A percentile compares a stretch with the other conserved stretches of the same genome.
These are phyloP conservation scores for Sinelater perroti DNA, from an alignment of 2,888 invertebrate species.

Conservation along the genomic window DNA sequence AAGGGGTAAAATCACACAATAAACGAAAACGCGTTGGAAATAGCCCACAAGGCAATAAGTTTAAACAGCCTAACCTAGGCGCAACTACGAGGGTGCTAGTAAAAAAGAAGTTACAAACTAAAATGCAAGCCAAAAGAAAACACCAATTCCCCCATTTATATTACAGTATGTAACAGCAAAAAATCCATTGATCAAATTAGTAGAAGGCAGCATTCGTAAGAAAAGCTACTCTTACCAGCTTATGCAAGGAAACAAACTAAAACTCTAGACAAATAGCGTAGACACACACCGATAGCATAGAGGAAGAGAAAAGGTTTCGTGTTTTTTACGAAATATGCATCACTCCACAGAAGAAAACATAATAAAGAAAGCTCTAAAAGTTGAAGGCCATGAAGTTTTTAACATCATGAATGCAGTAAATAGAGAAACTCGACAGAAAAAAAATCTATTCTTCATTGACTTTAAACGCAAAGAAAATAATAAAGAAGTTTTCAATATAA, in stretches of 20 bases:
- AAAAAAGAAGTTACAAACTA: neutral
- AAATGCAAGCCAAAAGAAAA: conserved; percentile 6
- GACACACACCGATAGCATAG: no score
- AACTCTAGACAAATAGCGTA: conserved; percentile 3
- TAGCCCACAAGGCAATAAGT: no score
- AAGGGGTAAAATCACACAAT: conserved; percentile 8
- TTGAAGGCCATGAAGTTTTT: no score
- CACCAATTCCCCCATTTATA: conserved; percentile 9
- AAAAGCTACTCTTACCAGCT: neutral
- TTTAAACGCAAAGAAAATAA: no score
- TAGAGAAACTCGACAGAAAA: no score
- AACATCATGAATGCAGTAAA: no score
- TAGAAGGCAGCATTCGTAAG: conserved; percentile 3
- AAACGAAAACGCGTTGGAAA: conserved; percentile 6
- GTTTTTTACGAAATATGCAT: no score
- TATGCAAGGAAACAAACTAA: conserved; percentile 10
- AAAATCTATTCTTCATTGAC: no score
- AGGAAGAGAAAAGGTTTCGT: no score
- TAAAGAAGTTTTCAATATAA: no score
- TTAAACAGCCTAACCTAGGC: conserved; percentile 8
- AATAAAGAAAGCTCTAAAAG: no score
- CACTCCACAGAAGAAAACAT: no score
- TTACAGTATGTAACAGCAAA: conserved; percentile 1
- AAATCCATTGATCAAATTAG: neutral
- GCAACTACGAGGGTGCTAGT: neutral